Percentiles rank a stretch among this genome's conserved stretches.
Conservation (phyloP, 2,888 invertebrate species). For the Timema podura region DNA sequence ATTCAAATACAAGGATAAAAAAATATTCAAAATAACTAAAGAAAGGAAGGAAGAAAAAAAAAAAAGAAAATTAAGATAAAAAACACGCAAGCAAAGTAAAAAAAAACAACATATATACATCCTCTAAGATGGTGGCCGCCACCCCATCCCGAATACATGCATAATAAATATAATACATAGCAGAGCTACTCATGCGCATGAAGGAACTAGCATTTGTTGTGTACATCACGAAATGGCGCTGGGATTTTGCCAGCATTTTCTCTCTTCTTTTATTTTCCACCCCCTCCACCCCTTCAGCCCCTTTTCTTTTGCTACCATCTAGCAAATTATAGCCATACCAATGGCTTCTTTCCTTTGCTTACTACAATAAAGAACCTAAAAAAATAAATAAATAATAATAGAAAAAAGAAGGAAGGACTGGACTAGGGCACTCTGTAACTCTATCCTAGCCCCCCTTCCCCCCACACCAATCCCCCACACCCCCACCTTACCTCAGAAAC, state of each 20-base stretch:
- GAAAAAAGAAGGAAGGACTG: neutral
- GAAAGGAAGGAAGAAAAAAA: too few relatives aligned
- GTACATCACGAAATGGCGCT: constrained; percentile 21
- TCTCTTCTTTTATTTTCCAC: neutral
- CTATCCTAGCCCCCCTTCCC: too few relatives aligned
- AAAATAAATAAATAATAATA: constrained; percentile 7
- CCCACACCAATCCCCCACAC: neutral
- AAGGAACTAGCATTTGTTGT: constrained; percentile 16
- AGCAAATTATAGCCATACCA: constrained; percentile 18
- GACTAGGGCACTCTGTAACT: neutral
- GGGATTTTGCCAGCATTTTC: constrained; percentile 18
- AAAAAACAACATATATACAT: constrained; percentile 7
- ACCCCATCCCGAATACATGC: constrained; percentile 19
- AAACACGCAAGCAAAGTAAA: too few relatives aligned
- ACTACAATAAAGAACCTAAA: neutral
- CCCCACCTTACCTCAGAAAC: constrained; percentile 10
- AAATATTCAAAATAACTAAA: too few relatives aligned
- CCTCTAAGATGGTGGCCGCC: neutral
- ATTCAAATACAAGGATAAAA: too few relatives aligned
- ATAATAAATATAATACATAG: constrained; percentile 19
- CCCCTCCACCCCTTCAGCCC: neutral
- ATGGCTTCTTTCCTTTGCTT: constrained; percentile 12
- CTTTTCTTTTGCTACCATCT: constrained; percentile 10
- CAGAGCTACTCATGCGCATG: neutral
- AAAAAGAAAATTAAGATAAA: too few relatives aligned